Evolutionary conservation across 1,140 invertebrate species (phyloP).

Genomic region (Chlorops oryzae): DNA sequence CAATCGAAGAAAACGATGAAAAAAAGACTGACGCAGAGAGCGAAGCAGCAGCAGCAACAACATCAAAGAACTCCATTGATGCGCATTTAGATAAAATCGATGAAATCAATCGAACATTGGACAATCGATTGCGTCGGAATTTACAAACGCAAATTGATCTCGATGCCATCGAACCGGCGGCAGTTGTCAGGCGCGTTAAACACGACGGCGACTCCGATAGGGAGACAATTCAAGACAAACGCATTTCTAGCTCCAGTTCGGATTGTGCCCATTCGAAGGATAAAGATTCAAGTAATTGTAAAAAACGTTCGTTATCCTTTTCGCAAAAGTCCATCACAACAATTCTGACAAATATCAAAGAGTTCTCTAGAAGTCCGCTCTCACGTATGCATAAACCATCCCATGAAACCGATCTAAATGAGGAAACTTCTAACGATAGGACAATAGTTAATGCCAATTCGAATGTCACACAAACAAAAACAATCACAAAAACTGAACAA

Average conservation of each 20-base stretch:
- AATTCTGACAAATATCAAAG: slow-evolving; percentile 39
- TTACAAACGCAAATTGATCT: slow-evolving; percentile 22
- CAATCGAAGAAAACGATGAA: no score
- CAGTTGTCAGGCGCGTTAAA: slow-evolving; percentile 11
- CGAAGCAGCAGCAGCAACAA: no score
- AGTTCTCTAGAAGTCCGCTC: slow-evolving; percentile 39
- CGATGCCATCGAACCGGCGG: slow-evolving; percentile 32
- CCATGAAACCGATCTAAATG: not conserved
- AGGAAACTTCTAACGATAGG: not conserved
- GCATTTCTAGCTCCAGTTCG: slow-evolving; percentile 35
- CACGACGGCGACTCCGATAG: slow-evolving; percentile 11
- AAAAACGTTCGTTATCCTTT: slow-evolving; percentile 41
- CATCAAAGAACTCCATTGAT: slow-evolving; percentile 40
- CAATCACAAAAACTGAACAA: slow-evolving; percentile 2
- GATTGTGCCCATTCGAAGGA: slow-evolving; percentile 27
- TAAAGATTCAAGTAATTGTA: slow-evolving; percentile 12
- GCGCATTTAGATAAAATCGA: slow-evolving; percentile 42
- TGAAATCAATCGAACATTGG: slow-evolving; percentile 35
- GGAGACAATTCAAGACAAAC: slow-evolving; percentile 21
- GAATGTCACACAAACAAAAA: slow-evolving; percentile 12
- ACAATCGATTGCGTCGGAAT: slow-evolving; percentile 36
- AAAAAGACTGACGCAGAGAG: no score
- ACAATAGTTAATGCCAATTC: not conserved
- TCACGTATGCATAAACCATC: slow-evolving; percentile 20
- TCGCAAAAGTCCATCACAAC: slow-evolving; percentile 41